These are phyloP conservation scores for Rousettus madagascariensis DNA, from an alignment of 2,797 vertebrate species.

Conservation along the genomic window DNA sequence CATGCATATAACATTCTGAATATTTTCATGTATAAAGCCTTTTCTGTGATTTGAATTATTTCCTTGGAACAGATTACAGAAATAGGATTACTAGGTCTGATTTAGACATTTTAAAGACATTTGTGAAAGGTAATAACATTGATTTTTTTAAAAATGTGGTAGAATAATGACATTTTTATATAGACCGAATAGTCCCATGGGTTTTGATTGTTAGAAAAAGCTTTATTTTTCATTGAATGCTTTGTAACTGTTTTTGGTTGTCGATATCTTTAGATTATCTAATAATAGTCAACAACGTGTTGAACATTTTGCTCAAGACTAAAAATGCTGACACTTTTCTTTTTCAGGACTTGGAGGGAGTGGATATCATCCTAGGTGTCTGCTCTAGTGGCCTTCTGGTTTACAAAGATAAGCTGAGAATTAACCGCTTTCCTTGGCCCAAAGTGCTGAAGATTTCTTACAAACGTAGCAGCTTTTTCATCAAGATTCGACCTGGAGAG, in stretches of 20 bases:
- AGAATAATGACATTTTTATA: neutral
- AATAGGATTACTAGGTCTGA: neutral
- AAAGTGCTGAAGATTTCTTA: conserved; percentile 98
- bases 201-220: neutral
- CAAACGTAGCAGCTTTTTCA: conserved; percentile 97
- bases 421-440: conserved; percentile 97
- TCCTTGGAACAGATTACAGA: neutral
- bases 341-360: conserved; percentile 93
- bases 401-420: conserved; percentile 97
- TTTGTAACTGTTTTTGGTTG: conserved; percentile 6
- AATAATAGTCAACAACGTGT: neutral
- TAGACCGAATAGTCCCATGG: neutral
- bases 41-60: neutral
- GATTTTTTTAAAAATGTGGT: neutral
- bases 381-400: conserved; percentile 96
- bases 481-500: conserved; percentile 96
- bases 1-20: neutral
- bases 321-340: conserved; percentile 29
- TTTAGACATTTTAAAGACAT: conserved; percentile 11
- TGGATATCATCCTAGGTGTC: conserved; percentile 96
- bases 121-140: neutral
- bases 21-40: neutral
- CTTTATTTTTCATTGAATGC: neutral
- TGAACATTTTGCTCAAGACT: conserved; percentile 35
- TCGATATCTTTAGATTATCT: conserved; percentile 2